phyloP scores from a whole-genome alignment of 1,140 invertebrate species.

The Drosophila bipectinata region DNA sequence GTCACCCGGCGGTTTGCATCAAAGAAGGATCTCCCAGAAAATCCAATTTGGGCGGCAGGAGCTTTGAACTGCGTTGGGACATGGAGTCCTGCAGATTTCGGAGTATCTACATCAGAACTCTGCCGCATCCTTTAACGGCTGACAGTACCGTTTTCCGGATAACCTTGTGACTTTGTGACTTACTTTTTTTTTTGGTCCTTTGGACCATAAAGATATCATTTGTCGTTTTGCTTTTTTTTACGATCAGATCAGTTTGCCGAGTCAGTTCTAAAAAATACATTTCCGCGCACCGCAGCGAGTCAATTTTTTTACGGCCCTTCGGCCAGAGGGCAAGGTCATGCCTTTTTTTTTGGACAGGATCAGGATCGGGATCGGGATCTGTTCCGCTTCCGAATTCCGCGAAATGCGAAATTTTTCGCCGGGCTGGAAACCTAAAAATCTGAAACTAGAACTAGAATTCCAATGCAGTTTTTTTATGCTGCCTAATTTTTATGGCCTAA shows the following conservation, averaged over 20 bases:
- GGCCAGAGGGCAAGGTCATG: slow-evolving; percentile 54
- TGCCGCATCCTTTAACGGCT: slow-evolving; percentile 5
- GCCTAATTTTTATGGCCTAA: slow-evolving; percentile 78
- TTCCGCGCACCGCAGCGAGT: slow-evolving; percentile 72
- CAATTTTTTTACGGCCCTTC: slow-evolving; percentile 65
- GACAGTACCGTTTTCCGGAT: not conserved
- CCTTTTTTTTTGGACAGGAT: slow-evolving; percentile 1
- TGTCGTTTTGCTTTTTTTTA: slow-evolving; percentile 61
- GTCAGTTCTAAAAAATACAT: slow-evolving; percentile 69
- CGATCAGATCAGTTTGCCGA: slow-evolving; percentile 43
- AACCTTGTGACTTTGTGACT: slow-evolving; percentile 54
- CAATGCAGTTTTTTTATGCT: slow-evolving; percentile 82
- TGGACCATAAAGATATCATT: slow-evolving; percentile 72
- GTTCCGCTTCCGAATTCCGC: slow-evolving; percentile 75
- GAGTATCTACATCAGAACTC: slow-evolving; percentile 9
- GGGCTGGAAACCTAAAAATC: slow-evolving; percentile 75
- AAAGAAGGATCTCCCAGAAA: slow-evolving; percentile 50
- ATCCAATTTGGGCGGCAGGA: slow-evolving; percentile 19
- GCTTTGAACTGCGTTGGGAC: slow-evolving; percentile 31
- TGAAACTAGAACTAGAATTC: slow-evolving; percentile 83
- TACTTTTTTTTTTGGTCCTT: slow-evolving; percentile 59
- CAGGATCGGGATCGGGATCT: not conserved
- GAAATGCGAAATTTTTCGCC: slow-evolving; percentile 48
- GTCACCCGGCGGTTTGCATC: slow-evolving; percentile 34
- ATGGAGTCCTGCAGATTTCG: slow-evolving; percentile 56